Percentiles rank a stretch among this genome's conserved stretches.
Evolutionary conservation across 1,140 invertebrate species (phyloP).

Genomic region (Anastrepha ludens): DNA sequence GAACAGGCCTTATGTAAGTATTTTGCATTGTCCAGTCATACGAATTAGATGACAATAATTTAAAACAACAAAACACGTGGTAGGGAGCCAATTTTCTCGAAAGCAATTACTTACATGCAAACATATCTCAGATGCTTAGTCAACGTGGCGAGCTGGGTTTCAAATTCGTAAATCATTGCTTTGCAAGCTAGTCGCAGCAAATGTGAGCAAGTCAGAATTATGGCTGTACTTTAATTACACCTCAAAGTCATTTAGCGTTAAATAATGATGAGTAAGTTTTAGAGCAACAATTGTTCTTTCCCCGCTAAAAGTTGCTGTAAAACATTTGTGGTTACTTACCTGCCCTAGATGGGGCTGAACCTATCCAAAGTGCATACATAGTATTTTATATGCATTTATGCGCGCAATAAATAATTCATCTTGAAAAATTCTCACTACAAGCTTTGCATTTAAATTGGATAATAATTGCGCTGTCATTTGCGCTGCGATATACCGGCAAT

Average conservation of each 20-base stretch:
- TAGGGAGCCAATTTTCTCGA: too few species aligned
- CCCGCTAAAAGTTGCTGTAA: background rate
- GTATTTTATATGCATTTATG: background rate
- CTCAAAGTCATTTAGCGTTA: background rate
- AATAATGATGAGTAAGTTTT: background rate
- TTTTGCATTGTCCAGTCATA: too few species aligned
- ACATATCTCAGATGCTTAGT: too few species aligned
- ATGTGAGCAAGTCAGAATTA: too few species aligned
- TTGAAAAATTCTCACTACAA: slow-evolving; percentile 19
- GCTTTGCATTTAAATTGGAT: slow-evolving; percentile 35
- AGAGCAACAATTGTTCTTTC: background rate
- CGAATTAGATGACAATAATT: too few species aligned
- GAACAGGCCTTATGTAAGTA: too few species aligned
- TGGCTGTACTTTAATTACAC: too few species aligned
- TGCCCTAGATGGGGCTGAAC: background rate
- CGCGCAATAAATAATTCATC: background rate
- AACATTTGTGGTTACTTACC: background rate
- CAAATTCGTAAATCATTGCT: too few species aligned
- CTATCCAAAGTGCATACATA: background rate
- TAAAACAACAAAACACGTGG: too few species aligned
- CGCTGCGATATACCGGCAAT: background rate
- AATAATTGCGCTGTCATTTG: background rate
- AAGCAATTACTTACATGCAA: too few species aligned
- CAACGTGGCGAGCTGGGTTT: too few species aligned
- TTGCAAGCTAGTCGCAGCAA: too few species aligned